Percentiles rank a stretch among this genome's conserved stretches.
phyloP scores from a whole-genome alignment of 2,113 vertebrate genomes.

The Bubo blakistoni region DNA sequence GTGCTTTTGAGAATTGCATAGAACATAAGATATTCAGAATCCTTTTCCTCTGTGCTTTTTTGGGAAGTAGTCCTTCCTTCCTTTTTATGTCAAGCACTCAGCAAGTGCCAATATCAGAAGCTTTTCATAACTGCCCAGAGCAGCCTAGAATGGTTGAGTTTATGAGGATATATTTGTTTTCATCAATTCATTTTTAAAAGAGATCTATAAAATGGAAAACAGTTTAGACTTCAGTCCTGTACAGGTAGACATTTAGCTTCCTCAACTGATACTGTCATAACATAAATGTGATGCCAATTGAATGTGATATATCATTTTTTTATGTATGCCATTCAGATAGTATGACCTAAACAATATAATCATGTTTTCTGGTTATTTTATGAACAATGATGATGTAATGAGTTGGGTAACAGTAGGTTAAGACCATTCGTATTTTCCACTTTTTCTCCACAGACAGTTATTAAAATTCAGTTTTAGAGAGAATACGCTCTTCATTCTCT shows the following conservation, averaged over 20 bases:
- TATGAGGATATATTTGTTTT: background rate
- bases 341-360: background rate
- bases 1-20: background rate
- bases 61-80: background rate
- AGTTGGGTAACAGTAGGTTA: background rate
- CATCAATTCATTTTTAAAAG: background rate
- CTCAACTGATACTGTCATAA: background rate
- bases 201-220: background rate
- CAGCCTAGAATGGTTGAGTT: background rate
- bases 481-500: background rate
- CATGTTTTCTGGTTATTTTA: background rate
- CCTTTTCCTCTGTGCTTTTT: background rate
- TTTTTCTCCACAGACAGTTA: background rate
- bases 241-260: background rate
- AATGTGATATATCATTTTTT: background rate
- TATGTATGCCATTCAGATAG: background rate
- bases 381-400: background rate
- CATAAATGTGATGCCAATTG: background rate
- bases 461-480: background rate
- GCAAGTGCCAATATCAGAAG: background rate
- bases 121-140: background rate
- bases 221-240: background rate
- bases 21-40: background rate
- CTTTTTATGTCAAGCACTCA: background rate
- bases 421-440: background rate